These are phyloP conservation scores for Leucophenga maculata DNA, from an alignment of 2,888 invertebrate species.

Conservation along the genomic window DNA sequence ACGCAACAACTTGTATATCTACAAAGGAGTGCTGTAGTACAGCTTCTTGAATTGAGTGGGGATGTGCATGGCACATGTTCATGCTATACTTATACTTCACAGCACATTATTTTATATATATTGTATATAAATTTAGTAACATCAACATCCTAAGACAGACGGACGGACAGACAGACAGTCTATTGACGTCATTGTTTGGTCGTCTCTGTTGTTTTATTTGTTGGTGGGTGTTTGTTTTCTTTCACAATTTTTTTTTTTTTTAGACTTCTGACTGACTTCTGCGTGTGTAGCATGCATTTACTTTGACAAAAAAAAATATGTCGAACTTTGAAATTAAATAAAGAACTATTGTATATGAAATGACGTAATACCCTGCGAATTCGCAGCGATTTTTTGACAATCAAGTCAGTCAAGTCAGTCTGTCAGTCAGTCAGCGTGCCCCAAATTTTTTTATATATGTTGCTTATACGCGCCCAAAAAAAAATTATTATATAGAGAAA, in stretches of 20 bases:
- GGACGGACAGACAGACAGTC: not conserved
- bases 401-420: too few relatives aligned
- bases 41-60: not conserved
- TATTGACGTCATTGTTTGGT: conserved; percentile 26
- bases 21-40: not conserved
- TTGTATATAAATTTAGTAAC: too few relatives aligned
- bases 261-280: too few relatives aligned
- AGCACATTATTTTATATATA: not conserved
- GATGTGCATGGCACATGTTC: conserved; percentile 12
- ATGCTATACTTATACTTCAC: conserved; percentile 13
- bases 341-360: too few relatives aligned
- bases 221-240: conserved; percentile 9
- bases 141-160: too few relatives aligned
- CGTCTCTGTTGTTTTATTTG: conserved; percentile 15
- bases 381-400: too few relatives aligned
- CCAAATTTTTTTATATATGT: too few relatives aligned
- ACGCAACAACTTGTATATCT: conserved; percentile 15
- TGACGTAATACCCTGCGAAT: too few relatives aligned
- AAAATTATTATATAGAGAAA: too few relatives aligned
- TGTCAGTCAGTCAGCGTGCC: too few relatives aligned
- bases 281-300: conserved; percentile 12
- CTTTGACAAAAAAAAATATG: not conserved
- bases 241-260: too few relatives aligned
- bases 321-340: not conserved
- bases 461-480: too few relatives aligned